A percentile compares a stretch with the other conserved stretches of the same genome.
Conservation (phyloP, 2,797 vertebrate species). For the Diplodus sargus region DNA sequence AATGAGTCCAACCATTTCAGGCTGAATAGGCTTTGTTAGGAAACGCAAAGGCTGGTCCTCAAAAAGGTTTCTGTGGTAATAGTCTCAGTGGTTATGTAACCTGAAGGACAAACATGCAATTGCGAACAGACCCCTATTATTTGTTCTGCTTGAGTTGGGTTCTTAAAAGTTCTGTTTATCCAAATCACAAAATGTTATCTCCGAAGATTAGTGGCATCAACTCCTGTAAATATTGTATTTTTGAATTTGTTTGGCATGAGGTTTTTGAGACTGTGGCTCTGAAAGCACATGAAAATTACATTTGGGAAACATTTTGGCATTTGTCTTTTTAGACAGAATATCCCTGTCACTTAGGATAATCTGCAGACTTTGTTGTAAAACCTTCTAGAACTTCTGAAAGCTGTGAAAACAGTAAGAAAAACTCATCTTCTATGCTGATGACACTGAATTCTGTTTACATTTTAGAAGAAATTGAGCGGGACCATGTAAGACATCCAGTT, state of each 20-base stretch:
- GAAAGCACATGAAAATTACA: neutral
- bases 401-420: neutral
- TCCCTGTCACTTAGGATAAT: no score
- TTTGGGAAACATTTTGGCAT: neutral
- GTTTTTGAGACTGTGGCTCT: neutral
- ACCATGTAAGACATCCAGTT: no score
- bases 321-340: neutral
- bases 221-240: neutral
- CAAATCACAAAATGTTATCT: slow-evolving; percentile 15
- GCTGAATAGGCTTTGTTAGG: slow-evolving; percentile 45
- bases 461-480: neutral
- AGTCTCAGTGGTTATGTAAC: slow-evolving; percentile 36
- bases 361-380: neutral
- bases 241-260: neutral
- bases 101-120: slow-evolving; percentile 15
- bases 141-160: neutral
- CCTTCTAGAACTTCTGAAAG: neutral
- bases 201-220: neutral
- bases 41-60: slow-evolving; percentile 16
- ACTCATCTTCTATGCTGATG: neutral
- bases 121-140: slow-evolving; percentile 16
- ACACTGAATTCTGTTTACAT: neutral
- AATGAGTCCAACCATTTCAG: slow-evolving; percentile 22
- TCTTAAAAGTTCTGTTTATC: slow-evolving; percentile 31
- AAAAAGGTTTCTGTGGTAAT: slow-evolving; percentile 9